These are phyloP conservation scores for Pachymerium ferrugineum DNA, from an alignment of 2,888 invertebrate species.

Conservation along the genomic window DNA sequence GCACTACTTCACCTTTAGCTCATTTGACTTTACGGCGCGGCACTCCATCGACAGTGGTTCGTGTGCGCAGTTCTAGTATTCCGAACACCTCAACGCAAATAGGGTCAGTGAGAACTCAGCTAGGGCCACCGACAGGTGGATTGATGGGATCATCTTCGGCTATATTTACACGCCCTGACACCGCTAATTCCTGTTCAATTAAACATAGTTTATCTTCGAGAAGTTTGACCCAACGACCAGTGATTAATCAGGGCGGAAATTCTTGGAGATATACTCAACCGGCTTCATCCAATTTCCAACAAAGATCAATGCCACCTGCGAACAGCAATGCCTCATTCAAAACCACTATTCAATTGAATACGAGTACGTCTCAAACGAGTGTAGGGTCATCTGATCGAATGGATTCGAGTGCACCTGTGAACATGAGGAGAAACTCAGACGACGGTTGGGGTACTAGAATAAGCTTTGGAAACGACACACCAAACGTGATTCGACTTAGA, in stretches of 20 bases:
- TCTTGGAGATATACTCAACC: too few relatives aligned
- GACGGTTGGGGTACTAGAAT: background rate
- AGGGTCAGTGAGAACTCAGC: too few relatives aligned
- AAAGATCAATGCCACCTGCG: too few relatives aligned
- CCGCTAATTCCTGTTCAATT: background rate
- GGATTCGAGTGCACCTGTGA: background rate
- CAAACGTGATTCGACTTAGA: background rate
- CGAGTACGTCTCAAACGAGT: too few relatives aligned
- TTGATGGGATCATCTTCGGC: too few relatives aligned
- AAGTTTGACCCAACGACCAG: background rate
- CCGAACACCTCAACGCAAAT: too few relatives aligned
- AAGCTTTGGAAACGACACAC: background rate
- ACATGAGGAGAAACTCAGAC: background rate
- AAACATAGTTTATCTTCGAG: background rate
- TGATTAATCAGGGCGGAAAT: too few relatives aligned
- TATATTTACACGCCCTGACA: background rate
- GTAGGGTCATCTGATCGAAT: background rate
- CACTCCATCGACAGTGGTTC: background rate
- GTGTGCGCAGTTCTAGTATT: background rate
- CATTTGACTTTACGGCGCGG: constrained; percentile 5
- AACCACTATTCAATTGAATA: background rate
- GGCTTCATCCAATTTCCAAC: too few relatives aligned
- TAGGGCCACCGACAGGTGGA: too few relatives aligned
- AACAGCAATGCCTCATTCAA: too few relatives aligned
- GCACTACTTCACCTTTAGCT: background rate